Base-by-base conservation (phyloP, 1,140 invertebrate genomes). In the Diachasma alloeum region DNA sequence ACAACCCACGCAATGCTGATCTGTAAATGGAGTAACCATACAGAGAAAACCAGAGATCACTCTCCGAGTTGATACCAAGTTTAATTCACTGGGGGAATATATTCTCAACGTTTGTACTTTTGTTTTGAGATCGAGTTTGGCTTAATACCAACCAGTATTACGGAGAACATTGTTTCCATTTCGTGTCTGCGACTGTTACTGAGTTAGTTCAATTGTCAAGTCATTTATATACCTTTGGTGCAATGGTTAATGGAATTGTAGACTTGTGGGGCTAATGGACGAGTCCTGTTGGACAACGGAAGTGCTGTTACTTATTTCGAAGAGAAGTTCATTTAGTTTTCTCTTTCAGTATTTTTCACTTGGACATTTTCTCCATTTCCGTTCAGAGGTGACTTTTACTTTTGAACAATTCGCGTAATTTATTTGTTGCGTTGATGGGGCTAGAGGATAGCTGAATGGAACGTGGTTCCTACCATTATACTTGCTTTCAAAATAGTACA, bases 231-330 rank as follows among this genome's bases (percentile, higher is more conserved):
- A 63, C 59, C 59, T 63, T 26, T 63, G 59, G 59, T 63, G 59
- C 59, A 63, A 15, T 63, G 24, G 19, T 13, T 63, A 63, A 63
- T 63, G 59, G 59, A 26, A 63, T 26, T 63, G 24, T 26, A 19
- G 24, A 13, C 24, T 24, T 9, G 19, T 63, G 59, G 22, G 15
- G 22, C 42, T 71, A 71, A 71, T 71, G 69, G 69, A 71, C 42
- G 17, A 46, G 44, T 48, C 69, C 48, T 71, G 69, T 71, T 71
- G 42, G 39, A 71, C 69, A 71, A n/a, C 37, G 69, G 69, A 71
- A 48, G 46, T 74, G 31, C 24, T 59, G 13, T 63, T 63, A 26
- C 24, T 26, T 53, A 53, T 53, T 53, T 53, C 15, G 9, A 17
- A 53, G 48, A 19, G 15, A 53, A 53, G 48, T 53, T 53, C 48